phyloP scores from a whole-genome alignment of 2,797 vertebrate species.

The Myioborus miniatus region DNA sequence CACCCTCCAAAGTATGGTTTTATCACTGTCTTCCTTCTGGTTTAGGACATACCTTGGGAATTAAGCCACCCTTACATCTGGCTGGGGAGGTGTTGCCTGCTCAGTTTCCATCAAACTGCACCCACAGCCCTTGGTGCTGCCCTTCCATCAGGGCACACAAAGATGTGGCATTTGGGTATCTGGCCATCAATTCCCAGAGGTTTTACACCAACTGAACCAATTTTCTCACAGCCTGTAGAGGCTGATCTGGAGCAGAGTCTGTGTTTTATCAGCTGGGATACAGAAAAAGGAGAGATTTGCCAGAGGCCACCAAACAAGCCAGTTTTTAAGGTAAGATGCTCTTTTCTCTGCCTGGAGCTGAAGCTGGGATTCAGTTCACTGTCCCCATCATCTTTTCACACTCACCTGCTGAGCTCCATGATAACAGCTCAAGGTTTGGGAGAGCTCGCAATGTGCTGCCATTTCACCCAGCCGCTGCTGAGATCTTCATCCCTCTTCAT shows the following conservation, averaged over 20 bases:
- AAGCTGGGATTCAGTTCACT: background rate
- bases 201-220: background rate
- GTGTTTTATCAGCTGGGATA: background rate
- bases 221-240: background rate
- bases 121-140: background rate
- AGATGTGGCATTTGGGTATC: background rate
- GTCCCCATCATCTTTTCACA: background rate
- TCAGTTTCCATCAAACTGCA: background rate
- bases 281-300: background rate
- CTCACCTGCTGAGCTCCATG: background rate
- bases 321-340: background rate
- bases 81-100: background rate
- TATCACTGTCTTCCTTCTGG: background rate
- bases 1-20: background rate
- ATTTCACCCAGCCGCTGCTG: background rate
- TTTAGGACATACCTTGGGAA: background rate
- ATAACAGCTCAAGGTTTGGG: background rate
- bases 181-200: background rate
- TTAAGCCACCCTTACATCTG: background rate
- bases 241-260: background rate
- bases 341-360: background rate
- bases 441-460: background rate
- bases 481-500: background rate
- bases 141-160: background rate
- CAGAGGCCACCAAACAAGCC: background rate